Base-by-base conservation (phyloP, 2,113 vertebrate species). In the Brachypodius melanocephalos region DNA sequence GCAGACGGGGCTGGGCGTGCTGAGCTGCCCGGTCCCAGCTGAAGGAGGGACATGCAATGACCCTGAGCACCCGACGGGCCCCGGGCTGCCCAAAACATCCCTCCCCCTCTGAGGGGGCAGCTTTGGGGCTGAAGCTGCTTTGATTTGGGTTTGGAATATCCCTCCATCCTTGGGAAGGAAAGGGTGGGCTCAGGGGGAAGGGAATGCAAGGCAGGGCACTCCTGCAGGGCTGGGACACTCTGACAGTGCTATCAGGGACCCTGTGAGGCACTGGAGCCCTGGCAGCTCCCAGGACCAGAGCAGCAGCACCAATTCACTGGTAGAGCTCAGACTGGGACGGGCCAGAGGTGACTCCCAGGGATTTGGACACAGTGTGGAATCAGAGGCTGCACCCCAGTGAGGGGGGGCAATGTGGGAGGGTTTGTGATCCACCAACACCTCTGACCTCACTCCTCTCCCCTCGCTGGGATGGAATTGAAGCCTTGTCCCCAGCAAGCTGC, bases 201-300 rank as follows among this genome's bases (percentile, higher is more conserved):
- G 51, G 51, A 31, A 49, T 14, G 52, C 4, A 36, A 17, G 51
- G 52, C 51, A 31, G 58, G 51, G 38, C 16, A 9, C 26, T 25
- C 29, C 31, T 29, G 13, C 66, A 0, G 40, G 25, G 36, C 57
- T 20, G 40, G 74, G 75, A 66, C 20, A 2, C 69, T 57, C 34
- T 26, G 43, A 17, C 29, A 16, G 36, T 0, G 1, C 68, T 11
- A 8, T 3, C 55, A 16, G 58, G 74, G 54, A 61, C 29, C 29
- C 82, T 21, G 69, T 0, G 0, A 62, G 78, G 14, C 26, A 1
- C 73, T 3, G 34, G 4, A 7, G 3, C 49, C 4, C 5, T 14
- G 55, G 12, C 32, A 32, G 75, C 71, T 54, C 51, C 3, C 3
- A 52, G 63, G 40, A 43, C 61, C 62, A 61, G 26, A 49, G 20